Base-by-base conservation (phyloP, 2,113 vertebrate genomes). In the Thamnophis sirtalis region DNA sequence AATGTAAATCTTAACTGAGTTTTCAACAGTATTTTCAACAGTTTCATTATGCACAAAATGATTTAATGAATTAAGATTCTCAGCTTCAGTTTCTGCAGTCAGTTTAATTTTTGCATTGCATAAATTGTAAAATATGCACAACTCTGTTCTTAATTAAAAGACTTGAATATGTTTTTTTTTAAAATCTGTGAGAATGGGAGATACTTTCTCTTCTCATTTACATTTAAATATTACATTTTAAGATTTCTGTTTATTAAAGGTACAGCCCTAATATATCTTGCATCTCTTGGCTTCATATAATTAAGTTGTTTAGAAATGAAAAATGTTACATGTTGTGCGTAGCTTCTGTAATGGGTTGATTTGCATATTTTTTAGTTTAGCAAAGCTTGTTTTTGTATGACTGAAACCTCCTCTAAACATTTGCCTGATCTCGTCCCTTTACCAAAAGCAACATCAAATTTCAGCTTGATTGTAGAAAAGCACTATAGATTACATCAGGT, bases 381-480 rank as follows among this genome's bases (percentile, higher is more conserved):
- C 24, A 63, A 89, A 60, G 3, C 43, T 26, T 89, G 60, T 15
- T 26, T 89, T 54, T 84, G 50, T 86, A 63, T 89, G 63, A 33
- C 51, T 33, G 38, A 26, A 88, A 88, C 15, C 48, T 24, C 13
- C 7, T 24, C 48, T 89, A 89, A 55, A 68, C 3, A n/a, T 38
- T 73, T 22, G 33, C 2, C 43, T 86, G 54, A 10, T 90, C 49
- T 33, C 1, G 6, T 17, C 85, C 9, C 13, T 26, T 53, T 63
- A 55, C 6, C 55, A 68, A 43, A 90, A 88, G 48, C 89, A 0
- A 43, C 38, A 17, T 92, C 55, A 43, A 15, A 88, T 92, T 90
- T 0, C 24, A 89, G 48, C 54, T 94, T 94, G 86, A 94, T 93
- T 38, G 43, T 13, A 90, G 87, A 87, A 89, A 93, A 92, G 86